Evolutionary conservation across 92 coral and sea anemone genomes (phyloP).

Genomic region (Palythoa grandis): DNA sequence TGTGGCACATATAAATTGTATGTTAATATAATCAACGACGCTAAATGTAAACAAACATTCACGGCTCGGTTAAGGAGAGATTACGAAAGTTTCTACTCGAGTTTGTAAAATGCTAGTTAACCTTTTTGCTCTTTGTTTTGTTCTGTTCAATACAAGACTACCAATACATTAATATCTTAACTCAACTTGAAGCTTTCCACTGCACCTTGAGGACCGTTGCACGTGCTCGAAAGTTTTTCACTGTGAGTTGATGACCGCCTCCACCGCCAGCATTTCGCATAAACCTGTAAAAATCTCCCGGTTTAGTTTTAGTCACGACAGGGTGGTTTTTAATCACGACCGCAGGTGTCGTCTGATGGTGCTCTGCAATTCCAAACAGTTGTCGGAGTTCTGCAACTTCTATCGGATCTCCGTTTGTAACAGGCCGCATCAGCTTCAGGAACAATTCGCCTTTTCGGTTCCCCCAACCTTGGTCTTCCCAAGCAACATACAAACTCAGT

Average conservation of each 20-base stretch:
- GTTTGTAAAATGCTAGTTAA: too few relatives aligned
- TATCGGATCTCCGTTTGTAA: too few relatives aligned
- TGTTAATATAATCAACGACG: too few relatives aligned
- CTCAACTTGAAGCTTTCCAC: neutral
- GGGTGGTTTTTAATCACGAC: conserved; percentile 36
- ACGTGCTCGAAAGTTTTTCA: conserved; percentile 46
- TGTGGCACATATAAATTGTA: too few relatives aligned
- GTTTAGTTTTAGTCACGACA: conserved; percentile 43
- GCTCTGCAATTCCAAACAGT: conserved; percentile 75
- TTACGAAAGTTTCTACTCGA: too few relatives aligned
- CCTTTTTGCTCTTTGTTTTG: too few relatives aligned
- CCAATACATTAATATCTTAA: too few relatives aligned
- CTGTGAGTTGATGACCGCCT: conserved; percentile 64
- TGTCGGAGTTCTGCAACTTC: conserved; percentile 36
- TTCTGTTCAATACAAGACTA: too few relatives aligned
- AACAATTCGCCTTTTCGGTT: conserved; percentile 65
- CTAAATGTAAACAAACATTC: too few relatives aligned
- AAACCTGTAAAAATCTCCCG: conserved; percentile 68
- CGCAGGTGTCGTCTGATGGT: conserved; percentile 18
- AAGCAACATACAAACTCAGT: conserved; percentile 43
- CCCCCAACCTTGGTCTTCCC: conserved; percentile 74
- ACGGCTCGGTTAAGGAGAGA: too few relatives aligned
- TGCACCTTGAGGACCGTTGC: neutral
- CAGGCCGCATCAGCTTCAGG: conserved; percentile 56
- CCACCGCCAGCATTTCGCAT: conserved; percentile 79